Base-by-base conservation (phyloP, 1,140 invertebrate species). In the Hyles vespertilio region DNA sequence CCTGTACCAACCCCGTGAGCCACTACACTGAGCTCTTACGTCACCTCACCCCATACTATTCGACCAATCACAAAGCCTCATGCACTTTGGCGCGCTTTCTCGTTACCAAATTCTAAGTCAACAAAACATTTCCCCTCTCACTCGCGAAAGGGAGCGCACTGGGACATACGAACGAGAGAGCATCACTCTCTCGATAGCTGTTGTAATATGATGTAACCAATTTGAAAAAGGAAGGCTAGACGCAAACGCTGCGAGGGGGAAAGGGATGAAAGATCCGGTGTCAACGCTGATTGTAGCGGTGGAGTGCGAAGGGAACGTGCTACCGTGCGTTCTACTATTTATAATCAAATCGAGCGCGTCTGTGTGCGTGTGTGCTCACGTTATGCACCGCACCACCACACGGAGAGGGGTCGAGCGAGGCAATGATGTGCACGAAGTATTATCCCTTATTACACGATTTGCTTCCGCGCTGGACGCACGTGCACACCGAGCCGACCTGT, bases 261-360 rank as follows among this genome's bases (percentile, higher is more conserved):
- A 69, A 51, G 74, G 67, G 83, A 80, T 9, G 57, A 56, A 63
- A 32, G 58, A 57, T 64, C 61, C 59, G 58, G 74, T 83, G 74
- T 81, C 73, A 72, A 79, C 73, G 81, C 74, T 81, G 74, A 81
- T 83, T 84, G 81, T 84, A 77, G 79, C 74, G 68, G 79, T 81
- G 58, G 74, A 85, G 83, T 81, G 78, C 81, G 78, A 88, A 88
- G 82, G 84, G 84, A 84, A 84, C 86, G 84, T 87, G 84, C 84
- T 89, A 89, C 85, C 80, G 85, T 87, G 84, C 82, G 84, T 84
- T 88, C 79, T 72, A 88, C 85, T 88, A 87, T 88, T 87, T 87
- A 82, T 86, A 86, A 88, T 88, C 80, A 86, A 88, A 86, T 84
- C 75, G 70, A 67, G 64, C 73, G 67, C 67, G 66, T 54, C 59